Conservation (phyloP, 2,888 invertebrate genomes). For the Cylindroiulus punctatus region DNA sequence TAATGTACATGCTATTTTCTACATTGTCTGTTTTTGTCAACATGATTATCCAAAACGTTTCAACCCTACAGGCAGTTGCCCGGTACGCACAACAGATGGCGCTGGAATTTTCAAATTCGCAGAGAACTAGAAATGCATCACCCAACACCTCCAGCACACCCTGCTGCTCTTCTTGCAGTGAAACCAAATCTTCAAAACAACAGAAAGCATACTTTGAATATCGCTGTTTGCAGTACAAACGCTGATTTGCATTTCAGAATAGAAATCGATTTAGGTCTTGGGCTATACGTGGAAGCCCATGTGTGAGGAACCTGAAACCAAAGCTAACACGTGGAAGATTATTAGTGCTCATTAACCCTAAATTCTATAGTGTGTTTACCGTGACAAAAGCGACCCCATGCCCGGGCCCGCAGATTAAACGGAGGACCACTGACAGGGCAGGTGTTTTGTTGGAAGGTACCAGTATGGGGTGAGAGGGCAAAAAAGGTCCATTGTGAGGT, state of each 20-base stretch:
- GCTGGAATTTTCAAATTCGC: background rate
- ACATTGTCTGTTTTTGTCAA: too few species aligned
- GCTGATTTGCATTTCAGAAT: background rate
- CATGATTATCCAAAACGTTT: too few species aligned
- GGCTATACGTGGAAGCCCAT: background rate
- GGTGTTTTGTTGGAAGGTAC: constrained; percentile 23
- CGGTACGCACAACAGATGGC: too few species aligned
- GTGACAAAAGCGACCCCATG: constrained; percentile 29
- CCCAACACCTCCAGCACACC: too few species aligned
- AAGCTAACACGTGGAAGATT: background rate
- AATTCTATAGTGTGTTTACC: constrained; percentile 34
- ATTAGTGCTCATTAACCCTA: constrained; percentile 42
- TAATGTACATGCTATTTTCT: too few species aligned
- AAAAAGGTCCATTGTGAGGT: constrained; percentile 3
- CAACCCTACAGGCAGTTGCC: too few species aligned
- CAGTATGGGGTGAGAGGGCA: constrained; percentile 13
- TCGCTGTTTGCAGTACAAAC: background rate
- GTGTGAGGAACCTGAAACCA: background rate
- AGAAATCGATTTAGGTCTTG: background rate
- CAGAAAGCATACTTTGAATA: too few species aligned
- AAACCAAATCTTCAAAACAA: too few species aligned
- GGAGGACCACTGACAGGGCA: constrained; percentile 3
- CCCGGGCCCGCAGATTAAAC: constrained; percentile 5
- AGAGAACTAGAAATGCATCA: too few species aligned
- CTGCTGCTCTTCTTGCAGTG: too few species aligned